Conservation (phyloP, 2,797 vertebrate genomes). For the Limnodromus scolopaceus region DNA sequence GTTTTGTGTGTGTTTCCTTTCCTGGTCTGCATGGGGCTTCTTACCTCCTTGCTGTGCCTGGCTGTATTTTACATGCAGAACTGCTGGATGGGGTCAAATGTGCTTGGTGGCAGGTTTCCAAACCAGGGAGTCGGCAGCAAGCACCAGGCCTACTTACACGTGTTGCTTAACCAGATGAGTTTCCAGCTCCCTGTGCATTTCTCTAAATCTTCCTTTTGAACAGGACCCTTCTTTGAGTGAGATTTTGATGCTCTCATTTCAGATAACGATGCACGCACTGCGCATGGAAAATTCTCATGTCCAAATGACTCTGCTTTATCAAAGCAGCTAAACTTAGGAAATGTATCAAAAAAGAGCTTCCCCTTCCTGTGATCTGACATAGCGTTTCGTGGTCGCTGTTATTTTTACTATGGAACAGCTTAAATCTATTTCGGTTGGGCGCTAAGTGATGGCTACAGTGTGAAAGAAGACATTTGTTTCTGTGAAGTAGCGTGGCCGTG, state of each 20-base stretch:
- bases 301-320: not conserved
- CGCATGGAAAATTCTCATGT: not conserved
- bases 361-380: slow-evolving; percentile 10
- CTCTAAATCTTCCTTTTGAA: slow-evolving; percentile 5
- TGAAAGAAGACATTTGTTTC: not conserved
- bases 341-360: not conserved
- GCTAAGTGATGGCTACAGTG: not conserved
- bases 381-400: not conserved
- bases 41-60: not conserved
- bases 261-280: not conserved
- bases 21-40: not conserved
- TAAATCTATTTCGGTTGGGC: not conserved
- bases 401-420: not conserved
- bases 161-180: not conserved
- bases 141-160: not conserved
- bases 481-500: fast-evolving
- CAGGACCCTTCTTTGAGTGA: not conserved
- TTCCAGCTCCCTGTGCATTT: not conserved
- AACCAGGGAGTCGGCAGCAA: not conserved
- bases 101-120: slow-evolving; percentile 38
- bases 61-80: not conserved
- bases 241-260: slow-evolving; percentile 16
- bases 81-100: not conserved
- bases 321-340: slow-evolving; percentile 25
- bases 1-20: not conserved